phyloP scores from a whole-genome alignment of 2,113 vertebrate genomes.

The Brachyistius frenatus region DNA sequence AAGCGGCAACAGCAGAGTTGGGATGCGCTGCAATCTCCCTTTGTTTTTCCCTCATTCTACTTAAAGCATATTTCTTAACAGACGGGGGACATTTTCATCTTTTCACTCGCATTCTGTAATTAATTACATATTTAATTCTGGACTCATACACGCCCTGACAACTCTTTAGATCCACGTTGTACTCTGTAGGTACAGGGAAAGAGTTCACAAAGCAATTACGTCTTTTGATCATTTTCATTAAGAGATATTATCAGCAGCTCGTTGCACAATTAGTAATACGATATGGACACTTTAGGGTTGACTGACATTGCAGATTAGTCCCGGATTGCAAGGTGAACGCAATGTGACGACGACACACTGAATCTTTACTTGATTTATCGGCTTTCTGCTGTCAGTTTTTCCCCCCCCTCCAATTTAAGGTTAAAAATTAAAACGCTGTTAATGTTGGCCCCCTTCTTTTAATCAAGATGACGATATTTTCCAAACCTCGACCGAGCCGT shows the following conservation, averaged over 20 bases:
- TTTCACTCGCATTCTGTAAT: conserved; percentile 8
- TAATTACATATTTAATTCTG: conserved; percentile 34
- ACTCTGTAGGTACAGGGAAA: not conserved
- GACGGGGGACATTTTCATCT: conserved; percentile 49
- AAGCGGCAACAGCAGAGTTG: conserved; percentile 38
- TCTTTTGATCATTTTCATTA: conserved; percentile 19
- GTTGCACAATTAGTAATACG: not conserved
- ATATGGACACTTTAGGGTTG: not conserved
- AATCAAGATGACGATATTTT: not conserved
- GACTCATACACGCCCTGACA: conserved; percentile 25
- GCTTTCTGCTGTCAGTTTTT: not conserved
- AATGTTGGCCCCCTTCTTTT: not conserved
- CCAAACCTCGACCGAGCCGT: not conserved
- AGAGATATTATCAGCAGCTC: conserved; percentile 9
- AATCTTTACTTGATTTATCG: not conserved
- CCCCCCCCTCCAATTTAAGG: not conserved
- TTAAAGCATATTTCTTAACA: conserved; percentile 44
- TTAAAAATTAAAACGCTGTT: not conserved
- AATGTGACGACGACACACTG: not conserved
- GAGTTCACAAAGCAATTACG: not conserved
- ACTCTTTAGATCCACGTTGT: conserved; percentile 17
- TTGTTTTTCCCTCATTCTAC: conserved; percentile 31
- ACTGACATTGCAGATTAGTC: not conserved
- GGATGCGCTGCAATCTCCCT: conserved; percentile 18
- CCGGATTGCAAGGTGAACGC: not conserved